Evolutionary conservation across 2,797 vertebrate genomes (phyloP), one percentile per base, ranked within the genome.

Genomic region (Melanotaenia pygmaea): DNA sequence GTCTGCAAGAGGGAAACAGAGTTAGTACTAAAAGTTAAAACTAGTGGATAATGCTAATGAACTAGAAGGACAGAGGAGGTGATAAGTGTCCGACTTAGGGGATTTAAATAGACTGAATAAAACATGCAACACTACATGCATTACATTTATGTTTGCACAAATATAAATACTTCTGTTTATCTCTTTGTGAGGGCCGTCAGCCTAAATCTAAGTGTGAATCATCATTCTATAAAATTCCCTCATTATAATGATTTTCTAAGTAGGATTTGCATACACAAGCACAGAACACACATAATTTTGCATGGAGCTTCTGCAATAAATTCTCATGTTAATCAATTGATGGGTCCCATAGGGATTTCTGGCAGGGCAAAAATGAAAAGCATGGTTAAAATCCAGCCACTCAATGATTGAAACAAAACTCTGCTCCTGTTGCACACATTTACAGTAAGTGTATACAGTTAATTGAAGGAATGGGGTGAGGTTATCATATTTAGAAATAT

Each of bases 291-390:
- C 13, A 9, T 68, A 72, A 79, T 80, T 87, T 74, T 75, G 65
- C 74, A 62, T 59, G 56, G 70, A 63, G 24, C 22, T 61, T 65
- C 61, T 68, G 68, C 51, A 84, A 66, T 83, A 87, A 84, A 83
- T 80, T 68, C 43, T 59, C 47, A 64, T 76, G 77, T 79, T 87
- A 77, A 85, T 89, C 85, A 86, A 78, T n/a, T 80, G 51, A 63
- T 59, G 18, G 59, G 70, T 72, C 62, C 80, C 56, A 8, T 11
- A 35, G 77, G 72, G 72, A 77, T 76, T 84, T 79, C 26, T 76
- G 66, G 38, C 34, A 32, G 72, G 43, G 61, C 53, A 30, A 72
- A 74, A 74, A 28, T 71, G 20, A 45, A 74, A 87, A 70, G 64
- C 43, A 75, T 38, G 22, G 34, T 68, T 64, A 28, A 67, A 47